Evolutionary conservation across 2,113 vertebrate species (phyloP).

Genomic region (Dendrocopos noguchii): DNA sequence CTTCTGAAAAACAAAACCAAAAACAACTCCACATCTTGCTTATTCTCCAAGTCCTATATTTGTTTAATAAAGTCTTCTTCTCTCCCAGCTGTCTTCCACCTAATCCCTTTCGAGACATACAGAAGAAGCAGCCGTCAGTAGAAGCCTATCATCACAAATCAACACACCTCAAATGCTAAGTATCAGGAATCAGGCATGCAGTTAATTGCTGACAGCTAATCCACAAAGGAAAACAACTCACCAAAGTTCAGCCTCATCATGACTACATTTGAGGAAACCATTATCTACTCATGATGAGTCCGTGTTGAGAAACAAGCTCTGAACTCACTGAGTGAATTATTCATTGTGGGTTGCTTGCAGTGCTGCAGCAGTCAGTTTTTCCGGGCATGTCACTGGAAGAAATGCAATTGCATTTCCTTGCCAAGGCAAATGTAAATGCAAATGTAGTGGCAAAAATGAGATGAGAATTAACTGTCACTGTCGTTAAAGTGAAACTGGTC

Average conservation of each 20-base stretch:
- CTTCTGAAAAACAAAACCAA: not conserved
- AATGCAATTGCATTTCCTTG: not conserved
- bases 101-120: not conserved
- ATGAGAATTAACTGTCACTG: not conserved
- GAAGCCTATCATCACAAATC: not conserved
- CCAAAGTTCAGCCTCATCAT: not conserved
- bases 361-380: not conserved
- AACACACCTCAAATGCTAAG: slow-evolving; percentile 8
- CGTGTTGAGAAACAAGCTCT: not conserved
- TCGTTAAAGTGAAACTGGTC: not conserved
- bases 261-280: not conserved
- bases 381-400: not conserved
- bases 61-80: not conserved
- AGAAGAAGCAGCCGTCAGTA: not conserved
- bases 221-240: not conserved
- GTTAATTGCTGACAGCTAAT: not conserved
- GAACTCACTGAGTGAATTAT: not conserved
- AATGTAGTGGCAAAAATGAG: not conserved
- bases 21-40: not conserved
- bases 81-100: not conserved
- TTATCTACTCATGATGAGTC: not conserved
- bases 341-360: not conserved
- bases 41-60: not conserved
- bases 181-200: not conserved
- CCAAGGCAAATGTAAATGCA: not conserved